Evolutionary conservation across 2,797 vertebrate species (phyloP).

Genomic region (Leucoraja ocellata): DNA sequence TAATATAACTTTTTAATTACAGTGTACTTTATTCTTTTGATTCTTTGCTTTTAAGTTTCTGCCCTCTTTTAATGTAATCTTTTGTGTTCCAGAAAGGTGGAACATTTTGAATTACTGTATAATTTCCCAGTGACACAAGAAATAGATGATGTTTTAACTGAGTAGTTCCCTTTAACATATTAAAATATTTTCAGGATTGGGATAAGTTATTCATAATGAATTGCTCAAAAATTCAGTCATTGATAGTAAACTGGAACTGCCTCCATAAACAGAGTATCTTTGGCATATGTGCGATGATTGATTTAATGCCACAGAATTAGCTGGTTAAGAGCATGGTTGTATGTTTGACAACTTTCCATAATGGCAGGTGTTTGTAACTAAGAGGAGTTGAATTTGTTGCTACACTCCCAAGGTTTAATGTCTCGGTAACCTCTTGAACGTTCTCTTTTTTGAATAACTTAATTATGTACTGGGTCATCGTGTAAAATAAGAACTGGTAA

Average conservation of each 20-base stretch:
- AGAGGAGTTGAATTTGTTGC: background rate
- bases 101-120: background rate
- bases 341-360: background rate
- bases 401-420: background rate
- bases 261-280: background rate
- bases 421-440: background rate
- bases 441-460: background rate
- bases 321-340: background rate
- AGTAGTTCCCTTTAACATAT: background rate
- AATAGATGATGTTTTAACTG: background rate
- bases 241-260: background rate
- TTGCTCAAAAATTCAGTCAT: background rate
- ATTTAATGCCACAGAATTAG: background rate
- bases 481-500: slow-evolving; percentile 4
- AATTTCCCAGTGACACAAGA: background rate
- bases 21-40: background rate
- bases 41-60: slow-evolving; percentile 29
- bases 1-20: slow-evolving; percentile 18
- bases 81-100: background rate
- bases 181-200: background rate
- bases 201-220: background rate
- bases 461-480: background rate
- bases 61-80: background rate
- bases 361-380: background rate
- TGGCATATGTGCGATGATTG: background rate